Conservation (phyloP, 1,140 invertebrate genomes). For the Tribolium madens region DNA sequence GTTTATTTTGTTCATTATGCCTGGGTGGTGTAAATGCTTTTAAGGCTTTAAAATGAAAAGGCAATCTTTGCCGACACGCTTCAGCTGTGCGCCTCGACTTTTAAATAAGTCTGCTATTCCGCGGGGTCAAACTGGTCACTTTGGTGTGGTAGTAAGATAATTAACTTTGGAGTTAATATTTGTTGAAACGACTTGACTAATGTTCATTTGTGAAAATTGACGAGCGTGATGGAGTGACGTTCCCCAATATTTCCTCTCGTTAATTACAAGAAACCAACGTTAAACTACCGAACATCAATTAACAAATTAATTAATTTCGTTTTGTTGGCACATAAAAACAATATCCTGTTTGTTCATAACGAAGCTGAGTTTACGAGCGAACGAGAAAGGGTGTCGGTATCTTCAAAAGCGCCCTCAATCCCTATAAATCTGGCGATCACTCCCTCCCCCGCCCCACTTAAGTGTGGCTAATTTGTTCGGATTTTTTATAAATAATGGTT, state of each 20-base stretch:
- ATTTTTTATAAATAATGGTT: slow-evolving; percentile 51
- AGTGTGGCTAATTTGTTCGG: slow-evolving; percentile 55
- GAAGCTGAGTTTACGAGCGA: neutral
- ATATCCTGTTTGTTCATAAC: slow-evolving; percentile 6
- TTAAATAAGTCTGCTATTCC: slow-evolving; percentile 9
- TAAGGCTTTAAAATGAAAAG: neutral
- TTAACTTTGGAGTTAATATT: slow-evolving; percentile 45
- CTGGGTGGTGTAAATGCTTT: too few relatives aligned
- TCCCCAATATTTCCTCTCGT: slow-evolving; percentile 32
- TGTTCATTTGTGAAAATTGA: slow-evolving; percentile 41
- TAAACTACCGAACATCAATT: slow-evolving; percentile 35
- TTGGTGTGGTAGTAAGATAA: slow-evolving; percentile 37
- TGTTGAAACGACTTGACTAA: slow-evolving; percentile 45
- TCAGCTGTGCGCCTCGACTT: slow-evolving; percentile 3
- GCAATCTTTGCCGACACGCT: slow-evolving; percentile 9
- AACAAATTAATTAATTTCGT: slow-evolving; percentile 31
- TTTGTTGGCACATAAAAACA: slow-evolving; percentile 19
- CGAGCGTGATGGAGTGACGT: slow-evolving; percentile 33
- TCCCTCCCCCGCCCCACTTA: slow-evolving; percentile 48
- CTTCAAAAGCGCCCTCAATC: slow-evolving; percentile 52
- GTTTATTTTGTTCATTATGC: too few relatives aligned
- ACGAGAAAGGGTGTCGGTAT: slow-evolving; percentile 52
- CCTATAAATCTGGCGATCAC: slow-evolving; percentile 51
- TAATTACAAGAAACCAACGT: slow-evolving; percentile 34
- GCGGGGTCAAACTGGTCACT: slow-evolving; percentile 22